Conservation (phyloP, 2,888 invertebrate species). For the Himalopsyche japonica region DNA sequence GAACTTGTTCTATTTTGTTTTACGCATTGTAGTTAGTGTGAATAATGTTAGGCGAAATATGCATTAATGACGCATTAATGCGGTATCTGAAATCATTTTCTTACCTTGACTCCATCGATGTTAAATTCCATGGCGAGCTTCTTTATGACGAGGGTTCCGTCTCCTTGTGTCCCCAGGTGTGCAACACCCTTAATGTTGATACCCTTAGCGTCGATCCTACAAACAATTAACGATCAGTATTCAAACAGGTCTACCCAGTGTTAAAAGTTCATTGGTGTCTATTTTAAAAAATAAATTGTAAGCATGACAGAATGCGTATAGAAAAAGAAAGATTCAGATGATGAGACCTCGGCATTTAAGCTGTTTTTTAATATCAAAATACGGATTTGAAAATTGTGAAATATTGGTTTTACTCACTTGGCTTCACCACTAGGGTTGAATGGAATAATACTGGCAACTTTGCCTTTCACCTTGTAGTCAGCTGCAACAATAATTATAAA, state of each 20-base stretch:
- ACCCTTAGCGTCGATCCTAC: constrained; percentile 2
- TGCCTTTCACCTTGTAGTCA: constrained; percentile 29
- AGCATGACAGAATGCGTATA: too few relatives aligned
- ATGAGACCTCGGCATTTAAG: too few relatives aligned
- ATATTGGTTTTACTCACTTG: too few relatives aligned
- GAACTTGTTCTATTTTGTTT: too few relatives aligned
- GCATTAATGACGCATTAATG: too few relatives aligned
- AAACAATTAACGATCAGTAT: not conserved
- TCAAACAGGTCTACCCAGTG: not conserved
- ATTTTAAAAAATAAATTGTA: too few relatives aligned
- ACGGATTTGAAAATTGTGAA: too few relatives aligned
- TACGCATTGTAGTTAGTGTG: too few relatives aligned
- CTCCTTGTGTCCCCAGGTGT: not conserved
- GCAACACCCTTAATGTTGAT: not conserved
- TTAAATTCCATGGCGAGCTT: constrained; percentile 15
- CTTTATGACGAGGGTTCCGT: constrained; percentile 15
- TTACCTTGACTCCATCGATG: constrained; percentile 31
- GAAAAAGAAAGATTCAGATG: too few relatives aligned
- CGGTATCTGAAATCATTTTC: not conserved
- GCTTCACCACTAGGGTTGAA: constrained; percentile 35
- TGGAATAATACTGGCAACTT: constrained; percentile 33
- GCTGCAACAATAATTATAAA: constrained; percentile 20
- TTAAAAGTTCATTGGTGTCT: too few relatives aligned
- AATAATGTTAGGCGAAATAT: too few relatives aligned
- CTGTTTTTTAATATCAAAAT: too few relatives aligned